Base-by-base conservation (phyloP, 2,797 vertebrate genomes). In the Mormyrops attenuatus region DNA sequence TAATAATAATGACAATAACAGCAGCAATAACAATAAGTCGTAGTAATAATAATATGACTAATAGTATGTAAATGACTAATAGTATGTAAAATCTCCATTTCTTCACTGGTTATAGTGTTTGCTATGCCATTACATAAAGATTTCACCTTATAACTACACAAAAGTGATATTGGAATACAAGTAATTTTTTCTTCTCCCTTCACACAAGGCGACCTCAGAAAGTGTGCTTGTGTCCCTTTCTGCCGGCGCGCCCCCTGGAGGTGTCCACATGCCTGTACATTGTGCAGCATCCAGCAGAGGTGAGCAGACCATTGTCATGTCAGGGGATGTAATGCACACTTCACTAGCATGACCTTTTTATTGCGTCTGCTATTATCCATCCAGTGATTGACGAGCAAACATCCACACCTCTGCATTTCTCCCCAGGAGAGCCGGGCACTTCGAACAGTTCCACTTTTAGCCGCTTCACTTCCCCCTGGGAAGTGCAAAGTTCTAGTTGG, bases 241-340 rank as follows among this genome's bases (percentile, higher is more conserved):
- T 99, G 69, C 99, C 99, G 0, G 38, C 94, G 6, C 94, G 96
- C 92, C 98, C 98, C 0, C 94, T 99, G 88, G 96, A 96, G 73
- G 96, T 99, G 90, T 98, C 98, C 88, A 98, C 97, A 0, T 95
- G 95, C 92, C 94, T 99, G 90, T 99, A 98, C 92, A 97, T 99
- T 73, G 97, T 99, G 91, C 99, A 99, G 92, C 99, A 99, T 94
- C 99, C 99, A 20, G 98, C 98, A 92, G 98, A 99, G 97, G 99
- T 99, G 93, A 96, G 96, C 20, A 13, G 52, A 34, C 6, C 34
- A 8, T 38, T 17, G 34, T 60, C 26, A 53, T 86, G 26, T 53
- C 26, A 86, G 26, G 22, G n/a, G n/a, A 15, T 49, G 2, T 34
- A 20, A 87, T 13, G 15, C 17, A 53, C 49, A 26, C 8, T n/a